Conservation (phyloP, 2,113 vertebrate species). For the Prinia subflava region DNA sequence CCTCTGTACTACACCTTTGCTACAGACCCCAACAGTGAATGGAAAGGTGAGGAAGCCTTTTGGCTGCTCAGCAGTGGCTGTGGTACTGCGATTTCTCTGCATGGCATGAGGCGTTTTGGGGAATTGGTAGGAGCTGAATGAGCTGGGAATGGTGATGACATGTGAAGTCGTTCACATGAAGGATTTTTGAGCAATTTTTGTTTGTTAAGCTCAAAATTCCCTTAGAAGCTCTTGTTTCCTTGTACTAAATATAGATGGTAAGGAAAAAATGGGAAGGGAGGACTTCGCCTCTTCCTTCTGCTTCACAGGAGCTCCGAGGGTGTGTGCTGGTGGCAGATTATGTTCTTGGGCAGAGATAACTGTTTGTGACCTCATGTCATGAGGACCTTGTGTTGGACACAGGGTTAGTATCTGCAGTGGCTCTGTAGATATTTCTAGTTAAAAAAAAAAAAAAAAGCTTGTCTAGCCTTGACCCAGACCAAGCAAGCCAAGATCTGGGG, state of each 20-base stretch:
- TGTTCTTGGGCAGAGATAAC: not conserved
- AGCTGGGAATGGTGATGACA: not conserved
- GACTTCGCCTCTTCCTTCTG: not conserved
- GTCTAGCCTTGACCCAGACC: not conserved
- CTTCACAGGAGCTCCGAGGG: not conserved
- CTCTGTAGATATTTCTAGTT: not conserved
- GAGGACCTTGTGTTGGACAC: not conserved
- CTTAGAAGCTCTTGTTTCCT: not conserved
- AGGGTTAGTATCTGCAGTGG: not conserved
- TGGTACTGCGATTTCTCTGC: accelerated
- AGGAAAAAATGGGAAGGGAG: not conserved
- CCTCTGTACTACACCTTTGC: slow-evolving; percentile 98
- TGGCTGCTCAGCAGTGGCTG: not conserved
- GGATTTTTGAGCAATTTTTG: not conserved
- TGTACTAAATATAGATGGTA: accelerated
- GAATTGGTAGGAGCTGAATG: not conserved
- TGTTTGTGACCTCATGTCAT: not conserved
- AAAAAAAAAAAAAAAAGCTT: not conserved
- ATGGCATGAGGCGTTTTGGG: not conserved
- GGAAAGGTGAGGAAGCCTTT: slow-evolving; percentile 83
- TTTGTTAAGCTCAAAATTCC: not conserved
- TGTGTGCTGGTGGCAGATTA: not conserved
- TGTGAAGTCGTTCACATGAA: too few species aligned
- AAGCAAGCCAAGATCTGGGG: not conserved
- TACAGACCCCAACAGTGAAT: slow-evolving; percentile 88